Base-by-base conservation (phyloP, 2,888 invertebrate species). In the Nymphalis polychloros region DNA sequence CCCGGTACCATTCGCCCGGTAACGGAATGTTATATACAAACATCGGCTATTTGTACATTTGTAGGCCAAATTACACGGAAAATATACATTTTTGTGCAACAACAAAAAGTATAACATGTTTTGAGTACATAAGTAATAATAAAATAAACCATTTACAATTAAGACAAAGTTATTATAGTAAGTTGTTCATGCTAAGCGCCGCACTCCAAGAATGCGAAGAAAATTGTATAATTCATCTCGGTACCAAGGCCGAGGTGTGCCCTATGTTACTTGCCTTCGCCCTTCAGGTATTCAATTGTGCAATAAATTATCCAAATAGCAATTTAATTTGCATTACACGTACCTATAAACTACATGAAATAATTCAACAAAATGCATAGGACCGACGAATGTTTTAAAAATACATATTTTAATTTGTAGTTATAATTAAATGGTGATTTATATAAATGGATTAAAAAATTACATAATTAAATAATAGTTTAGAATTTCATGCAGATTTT, bases 11-110 rank as follows among this genome's bases (percentile, higher is more conserved):
- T 63, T 66, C 69, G 74, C 71, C 69, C 73, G 78, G 73, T 80
- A 81, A 82, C 79, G 80, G 80, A 80, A 83, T 80, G 77, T 78
- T 78, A 76, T 75, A 67, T 31, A 68, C 53, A 68, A 68, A 67
- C 61, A 49, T 48, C 19, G 31, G 52, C 61, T 23, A 19, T 60
- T 60, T 20, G 13, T 27, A 27, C 27, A 19, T 48, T 17, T 20
- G 31, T 62, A 16, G 50, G 23, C 35, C 35, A 41, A 60, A 48
- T 48, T 60, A 17, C 48, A 47, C 8, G 35, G 17, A 60, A 60
- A 35, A 47, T 23, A 20, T 27, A n/a, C 46, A 19, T 19, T 48
- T 27, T 6, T 47, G 27, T n/a, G 17, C 59, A 41, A 48, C 23
- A 48, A 17, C 19, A 6, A 19, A n/a, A 41, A 13, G 8, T 31